Percentiles rank a stretch among this genome's conserved stretches.
Conservation (phyloP, 2,888 invertebrate species). For the Raillietiella orientalis region DNA sequence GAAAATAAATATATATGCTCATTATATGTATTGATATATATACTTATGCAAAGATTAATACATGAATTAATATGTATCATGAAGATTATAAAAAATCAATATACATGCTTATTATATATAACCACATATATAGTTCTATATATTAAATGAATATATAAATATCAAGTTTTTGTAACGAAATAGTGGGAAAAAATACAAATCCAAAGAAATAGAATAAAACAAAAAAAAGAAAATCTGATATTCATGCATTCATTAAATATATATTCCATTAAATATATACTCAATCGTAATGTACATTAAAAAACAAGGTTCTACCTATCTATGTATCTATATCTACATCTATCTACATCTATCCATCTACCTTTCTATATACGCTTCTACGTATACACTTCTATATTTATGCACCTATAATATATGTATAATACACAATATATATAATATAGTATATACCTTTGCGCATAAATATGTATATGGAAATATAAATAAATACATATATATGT, state of each 20-base stretch:
- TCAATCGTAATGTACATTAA: slow-evolving; percentile 1
- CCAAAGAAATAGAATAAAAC: slow-evolving; percentile 1
- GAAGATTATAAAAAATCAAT: too few relatives aligned
- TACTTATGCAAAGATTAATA: too few relatives aligned
- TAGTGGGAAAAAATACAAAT: slow-evolving; percentile 2
- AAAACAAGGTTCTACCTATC: too few relatives aligned
- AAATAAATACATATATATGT: slow-evolving; percentile 4
- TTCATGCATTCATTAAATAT: neutral
- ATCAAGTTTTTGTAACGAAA: neutral
- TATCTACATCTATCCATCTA: slow-evolving; percentile 2
- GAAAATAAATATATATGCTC: too few relatives aligned
- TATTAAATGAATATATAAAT: too few relatives aligned
- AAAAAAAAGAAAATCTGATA: slow-evolving; percentile 2
- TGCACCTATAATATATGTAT: slow-evolving; percentile 1
- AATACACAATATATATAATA: slow-evolving; percentile 4
- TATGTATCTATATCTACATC: slow-evolving; percentile 2
- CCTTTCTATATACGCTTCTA: too few relatives aligned
- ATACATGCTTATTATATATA: too few relatives aligned
- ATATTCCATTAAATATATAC: neutral
- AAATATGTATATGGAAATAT: slow-evolving; percentile 5
- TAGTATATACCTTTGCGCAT: slow-evolving; percentile 4
- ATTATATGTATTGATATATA: too few relatives aligned
- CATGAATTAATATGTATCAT: too few relatives aligned
- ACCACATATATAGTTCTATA: too few relatives aligned
- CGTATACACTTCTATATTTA: slow-evolving; percentile 2